These are phyloP conservation scores for Eremobia ochroleuca DNA, from an alignment of 2,888 invertebrate genomes.

Conservation along the genomic window DNA sequence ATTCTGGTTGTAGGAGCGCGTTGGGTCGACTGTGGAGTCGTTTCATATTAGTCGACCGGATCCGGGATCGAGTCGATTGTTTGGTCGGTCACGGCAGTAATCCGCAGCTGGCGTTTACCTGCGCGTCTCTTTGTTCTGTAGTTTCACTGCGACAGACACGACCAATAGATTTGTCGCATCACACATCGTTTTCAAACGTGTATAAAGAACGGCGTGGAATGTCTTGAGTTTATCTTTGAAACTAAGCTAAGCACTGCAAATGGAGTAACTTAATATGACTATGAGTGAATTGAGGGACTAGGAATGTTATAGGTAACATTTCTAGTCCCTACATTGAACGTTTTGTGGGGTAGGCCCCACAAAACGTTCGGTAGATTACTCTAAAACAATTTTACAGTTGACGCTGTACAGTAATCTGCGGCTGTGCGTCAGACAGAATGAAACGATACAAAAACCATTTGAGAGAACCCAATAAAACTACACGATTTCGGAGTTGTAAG, in stretches of 20 bases:
- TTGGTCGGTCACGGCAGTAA: conserved; percentile 77
- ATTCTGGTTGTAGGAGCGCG: conserved; percentile 72
- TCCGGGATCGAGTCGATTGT: conserved; percentile 73
- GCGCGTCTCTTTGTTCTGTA: conserved; percentile 86
- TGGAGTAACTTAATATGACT: not conserved
- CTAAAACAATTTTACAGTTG: conserved; percentile 22
- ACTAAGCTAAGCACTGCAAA: not conserved
- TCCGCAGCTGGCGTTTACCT: conserved; percentile 87
- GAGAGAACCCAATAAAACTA: conserved; percentile 61
- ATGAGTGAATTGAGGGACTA: not conserved
- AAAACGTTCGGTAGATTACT: no score
- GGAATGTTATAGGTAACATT: no score
- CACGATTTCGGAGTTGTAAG: conserved; percentile 59
- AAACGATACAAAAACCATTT: conserved; percentile 57
- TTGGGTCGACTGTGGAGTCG: conserved; percentile 72
- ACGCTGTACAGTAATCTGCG: conserved; percentile 19
- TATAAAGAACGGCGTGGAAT: conserved; percentile 8
- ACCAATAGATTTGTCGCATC: conserved; percentile 80
- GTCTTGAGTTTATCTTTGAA: conserved; percentile 19
- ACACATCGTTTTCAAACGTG: conserved; percentile 45
- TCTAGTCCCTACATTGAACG: no score
- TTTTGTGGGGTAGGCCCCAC: no score
- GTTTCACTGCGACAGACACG: conserved; percentile 75
- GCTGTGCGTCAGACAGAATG: conserved; percentile 42
- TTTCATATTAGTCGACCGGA: conserved; percentile 66